phyloP scores from a whole-genome alignment of 2,113 vertebrate genomes.

The Proterorhinus semilunaris region DNA sequence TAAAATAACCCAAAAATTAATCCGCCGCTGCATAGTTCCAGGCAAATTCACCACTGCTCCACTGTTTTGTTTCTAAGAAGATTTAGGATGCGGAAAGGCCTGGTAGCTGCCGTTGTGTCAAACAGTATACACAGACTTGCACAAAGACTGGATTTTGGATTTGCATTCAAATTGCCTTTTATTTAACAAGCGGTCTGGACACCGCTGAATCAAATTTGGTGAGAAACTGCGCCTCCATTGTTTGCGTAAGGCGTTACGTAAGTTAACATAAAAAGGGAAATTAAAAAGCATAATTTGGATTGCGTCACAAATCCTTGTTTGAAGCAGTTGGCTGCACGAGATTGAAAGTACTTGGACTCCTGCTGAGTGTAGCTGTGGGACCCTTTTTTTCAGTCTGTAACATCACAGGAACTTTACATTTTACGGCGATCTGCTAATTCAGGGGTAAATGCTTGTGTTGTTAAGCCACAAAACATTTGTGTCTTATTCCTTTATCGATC shows the following conservation, averaged over 20 bases:
- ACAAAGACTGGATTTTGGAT: slow-evolving; percentile 2
- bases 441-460: background rate
- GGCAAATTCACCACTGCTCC: background rate
- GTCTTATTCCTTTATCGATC: background rate
- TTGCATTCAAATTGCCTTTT: slow-evolving; percentile 10
- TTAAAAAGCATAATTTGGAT: background rate
- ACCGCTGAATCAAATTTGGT: background rate
- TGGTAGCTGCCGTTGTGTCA: background rate
- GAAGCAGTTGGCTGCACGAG: background rate
- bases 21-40: background rate
- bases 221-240: background rate
- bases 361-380: background rate
- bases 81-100: background rate
- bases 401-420: background rate
- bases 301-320: background rate
- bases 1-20: background rate
- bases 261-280: background rate
- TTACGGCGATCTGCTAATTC: background rate
- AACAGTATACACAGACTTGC: slow-evolving; percentile 7
- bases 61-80: slow-evolving; percentile 3
- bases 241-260: background rate
- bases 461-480: background rate
- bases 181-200: background rate
- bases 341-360: background rate
- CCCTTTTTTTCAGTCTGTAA: background rate